Base-by-base conservation (phyloP, 2,888 invertebrate genomes). In the Agrotis ipsilon region DNA sequence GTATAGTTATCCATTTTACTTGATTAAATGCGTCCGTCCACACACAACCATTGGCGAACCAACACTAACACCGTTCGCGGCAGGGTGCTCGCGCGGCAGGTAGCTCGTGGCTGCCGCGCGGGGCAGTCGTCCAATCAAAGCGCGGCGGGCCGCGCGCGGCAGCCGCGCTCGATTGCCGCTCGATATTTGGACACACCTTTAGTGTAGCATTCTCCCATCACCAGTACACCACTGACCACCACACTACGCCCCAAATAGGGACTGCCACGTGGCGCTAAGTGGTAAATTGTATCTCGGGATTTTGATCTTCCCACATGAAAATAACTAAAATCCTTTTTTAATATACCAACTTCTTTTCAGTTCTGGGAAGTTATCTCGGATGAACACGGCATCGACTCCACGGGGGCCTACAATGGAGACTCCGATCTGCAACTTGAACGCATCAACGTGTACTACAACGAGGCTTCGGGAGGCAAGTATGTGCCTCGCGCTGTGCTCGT, bases 361-460 rank as follows among this genome's bases (percentile, higher is more conserved):
- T 94, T 94, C 86, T 94, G 94, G 94, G 94, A 94, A 85, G 94
- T 94, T 43, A 94, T 94, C 49, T 94, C 94, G 21, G 94, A 94
- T 57, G 94, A 94, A 83, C 94, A 94, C 68, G 94, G 94, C 57
- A 94, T 94, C 75, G 94, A 94, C 80, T 86, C 94, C 13, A 91
- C 90, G 43, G 94, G 94, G 49, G 89, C 90, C 19, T 97, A 97
- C 91, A 96, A 96, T 83, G 98, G 98, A 14, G 97, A 97, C 90
- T 97, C 97, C 7, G 97, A 97, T 85, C 96, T 98, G 18, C 98
- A 98, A 89, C 92, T 98, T 61, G 97, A 98, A 91, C 96, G 98
- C 77, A 97, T 98, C 87, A 97, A 97, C 87, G 98, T 98, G 24
- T 98, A 97, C 92, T 98, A 97, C 95, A 98, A 98, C 87, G 98